These are phyloP conservation scores for Pilophorus perplexus DNA, from an alignment of 2,888 invertebrate genomes.

Conservation along the genomic window DNA sequence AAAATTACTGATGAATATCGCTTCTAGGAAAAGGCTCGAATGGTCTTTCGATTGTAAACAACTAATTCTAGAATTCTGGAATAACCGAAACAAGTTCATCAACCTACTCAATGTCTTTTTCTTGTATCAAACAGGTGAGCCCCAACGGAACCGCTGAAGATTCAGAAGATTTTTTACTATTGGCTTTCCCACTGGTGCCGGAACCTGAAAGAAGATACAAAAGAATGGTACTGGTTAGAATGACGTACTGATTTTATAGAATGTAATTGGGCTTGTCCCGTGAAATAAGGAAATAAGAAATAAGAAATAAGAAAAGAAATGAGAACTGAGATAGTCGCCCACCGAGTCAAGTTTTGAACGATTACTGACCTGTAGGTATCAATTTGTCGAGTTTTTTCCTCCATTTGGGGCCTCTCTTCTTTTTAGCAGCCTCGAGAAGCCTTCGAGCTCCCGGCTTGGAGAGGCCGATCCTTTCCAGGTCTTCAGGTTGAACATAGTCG, in stretches of 20 bases:
- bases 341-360: neutral
- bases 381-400: slow-evolving; percentile 78
- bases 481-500: slow-evolving; percentile 93
- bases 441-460: slow-evolving; percentile 90
- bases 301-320: neutral
- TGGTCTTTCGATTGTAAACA: too few species aligned
- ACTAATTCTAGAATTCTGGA: too few species aligned
- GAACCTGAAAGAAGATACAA: neutral
- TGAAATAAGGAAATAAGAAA: neutral
- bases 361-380: slow-evolving; percentile 54
- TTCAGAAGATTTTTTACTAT: slow-evolving; percentile 25
- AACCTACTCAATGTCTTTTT: slow-evolving; percentile 70
- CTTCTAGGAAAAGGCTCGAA: too few species aligned
- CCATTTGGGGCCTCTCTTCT: slow-evolving; percentile 77
- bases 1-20: too few species aligned
- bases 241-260: too few species aligned
- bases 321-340: neutral
- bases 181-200: slow-evolving; percentile 52
- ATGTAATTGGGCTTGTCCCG: too few species aligned
- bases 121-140: slow-evolving; percentile 78
- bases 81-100: too few species aligned
- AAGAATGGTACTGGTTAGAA: neutral
- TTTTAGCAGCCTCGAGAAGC: slow-evolving; percentile 87
- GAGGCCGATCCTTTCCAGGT: slow-evolving; percentile 90
- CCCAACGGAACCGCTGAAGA: slow-evolving; percentile 36